phyloP scores from a whole-genome alignment of 2,888 invertebrate species.

The Pseudococcus longispinus region DNA sequence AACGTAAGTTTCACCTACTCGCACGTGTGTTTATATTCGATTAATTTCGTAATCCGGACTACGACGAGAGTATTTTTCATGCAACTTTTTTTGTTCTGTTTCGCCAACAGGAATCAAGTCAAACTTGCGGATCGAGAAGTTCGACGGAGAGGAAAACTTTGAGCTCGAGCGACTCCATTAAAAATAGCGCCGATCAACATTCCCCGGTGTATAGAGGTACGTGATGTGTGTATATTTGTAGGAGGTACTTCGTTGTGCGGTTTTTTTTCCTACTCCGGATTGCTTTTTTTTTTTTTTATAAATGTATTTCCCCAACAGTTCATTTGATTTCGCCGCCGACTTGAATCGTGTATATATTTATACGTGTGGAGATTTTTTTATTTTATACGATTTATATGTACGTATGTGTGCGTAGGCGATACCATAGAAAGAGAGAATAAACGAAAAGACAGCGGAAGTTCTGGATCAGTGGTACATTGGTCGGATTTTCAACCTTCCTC shows the following conservation, averaged over 20 bases:
- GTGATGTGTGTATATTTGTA: neutral
- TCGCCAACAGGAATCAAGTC: slow-evolving; percentile 58
- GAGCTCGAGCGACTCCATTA: slow-evolving; percentile 58
- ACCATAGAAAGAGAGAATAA: slow-evolving; percentile 46
- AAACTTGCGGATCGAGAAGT: slow-evolving; percentile 59
- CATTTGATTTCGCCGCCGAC: slow-evolving; percentile 15
- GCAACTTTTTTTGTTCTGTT: neutral
- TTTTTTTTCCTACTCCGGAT: neutral
- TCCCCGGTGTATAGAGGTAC: slow-evolving; percentile 55
- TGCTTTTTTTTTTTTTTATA: neutral
- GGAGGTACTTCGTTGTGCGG: slow-evolving; percentile 25
- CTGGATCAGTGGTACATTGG: slow-evolving; percentile 54
- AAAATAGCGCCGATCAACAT: slow-evolving; percentile 55
- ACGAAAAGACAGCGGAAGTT: slow-evolving; percentile 52
- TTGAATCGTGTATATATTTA: neutral
- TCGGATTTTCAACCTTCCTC: slow-evolving; percentile 56
- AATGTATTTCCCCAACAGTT: slow-evolving; percentile 33
- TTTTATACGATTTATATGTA: neutral
- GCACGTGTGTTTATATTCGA: neutral
- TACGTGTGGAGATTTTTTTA: slow-evolving; percentile 33
- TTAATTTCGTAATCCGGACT: neutral
- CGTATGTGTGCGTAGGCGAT: slow-evolving; percentile 19
- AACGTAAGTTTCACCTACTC: slow-evolving; percentile 57
- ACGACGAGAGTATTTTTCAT: neutral
- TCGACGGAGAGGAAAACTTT: slow-evolving; percentile 59